Evolutionary conservation across 2,888 invertebrate species (phyloP), one percentile per base, ranked within the genome.

Genomic region (Sycophila texana): DNA sequence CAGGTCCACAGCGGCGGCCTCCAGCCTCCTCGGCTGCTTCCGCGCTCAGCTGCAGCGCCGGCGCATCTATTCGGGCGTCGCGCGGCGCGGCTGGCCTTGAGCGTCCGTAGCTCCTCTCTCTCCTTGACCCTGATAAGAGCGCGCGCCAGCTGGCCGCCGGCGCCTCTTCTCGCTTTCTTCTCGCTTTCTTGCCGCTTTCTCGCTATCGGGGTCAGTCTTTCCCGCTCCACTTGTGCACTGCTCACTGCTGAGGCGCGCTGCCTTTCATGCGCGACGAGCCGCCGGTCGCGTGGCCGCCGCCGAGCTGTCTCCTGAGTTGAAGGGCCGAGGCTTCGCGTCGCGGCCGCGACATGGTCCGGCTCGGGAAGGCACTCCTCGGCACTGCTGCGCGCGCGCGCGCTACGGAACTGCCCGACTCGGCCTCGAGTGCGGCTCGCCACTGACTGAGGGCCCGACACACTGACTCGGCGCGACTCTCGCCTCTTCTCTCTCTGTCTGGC

Each of bases 51-150:
- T n/a, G 57, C 57, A 18, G 18, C 57, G n/a, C 57, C 18, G 3
- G n/a, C 18, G 57, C 57, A 58, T 18, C 13, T 20, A 13, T 39
- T 10, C 10, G 5, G 30, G 7, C 5, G 30, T 4, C 4, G 30
- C 30, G 13, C 14, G 5, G 61, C 49, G 61, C 39, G 20, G 39
- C 53, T 66, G 70, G 60, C 74, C 72, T 71, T 74, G 76, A 51
- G 67, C 57, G 49, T 39, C 18, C 26, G 39, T 55, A 49, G 58
- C 57, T 39, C 70, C 49, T 65, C 78, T 68, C 74, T 75, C 70
- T 76, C 77, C 77, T 75, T 79, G 73, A 80, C 75, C 73, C 72
- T 79, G 79, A 79, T 73, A 70, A 74, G 81, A n/a, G 65, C n/a
- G 53, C 47, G 22, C 26, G 14, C 22, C 22, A 14, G 13, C 30